Conservation (phyloP, 1,140 invertebrate genomes). For the Orius insidiosus region DNA sequence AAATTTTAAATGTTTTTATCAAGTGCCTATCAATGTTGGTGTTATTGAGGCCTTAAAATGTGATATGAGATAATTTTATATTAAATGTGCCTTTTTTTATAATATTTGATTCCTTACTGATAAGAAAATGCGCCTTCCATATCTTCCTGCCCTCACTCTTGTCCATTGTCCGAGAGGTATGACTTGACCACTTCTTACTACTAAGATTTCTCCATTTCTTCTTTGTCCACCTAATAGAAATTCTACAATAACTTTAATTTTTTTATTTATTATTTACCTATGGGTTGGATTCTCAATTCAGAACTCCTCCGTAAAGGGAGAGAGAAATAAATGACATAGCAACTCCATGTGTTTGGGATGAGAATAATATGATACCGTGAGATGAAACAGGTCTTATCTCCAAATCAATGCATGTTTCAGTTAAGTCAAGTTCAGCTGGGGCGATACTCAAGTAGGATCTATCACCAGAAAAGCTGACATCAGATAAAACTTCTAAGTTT, state of each 20-base stretch:
- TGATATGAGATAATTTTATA: neutral
- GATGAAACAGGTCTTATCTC: conserved; percentile 42
- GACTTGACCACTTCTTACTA: conserved; percentile 42
- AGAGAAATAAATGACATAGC: conserved; percentile 33
- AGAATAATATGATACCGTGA: conserved; percentile 39
- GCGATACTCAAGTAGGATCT: conserved; percentile 37
- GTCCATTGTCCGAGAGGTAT: conserved; percentile 45
- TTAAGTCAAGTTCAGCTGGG: conserved; percentile 25
- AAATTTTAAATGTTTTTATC: neutral
- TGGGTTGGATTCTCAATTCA: conserved; percentile 33
- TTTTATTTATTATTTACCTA: conserved; percentile 18
- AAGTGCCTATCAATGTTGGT: neutral
- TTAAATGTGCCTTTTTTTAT: neutral
- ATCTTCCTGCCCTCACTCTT: conserved; percentile 41
- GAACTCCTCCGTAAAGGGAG: conserved; percentile 41
- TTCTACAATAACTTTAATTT: neutral
- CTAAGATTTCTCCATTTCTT: conserved; percentile 25
- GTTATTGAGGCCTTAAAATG: neutral
- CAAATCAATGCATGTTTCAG: conserved; percentile 33
- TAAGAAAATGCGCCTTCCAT: conserved; percentile 44
- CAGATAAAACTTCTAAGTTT: conserved; percentile 34
- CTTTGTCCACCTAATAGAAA: conserved; percentile 18
- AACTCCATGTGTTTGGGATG: conserved; percentile 33
- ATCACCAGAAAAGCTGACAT: conserved; percentile 42
- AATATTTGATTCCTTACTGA: conserved; percentile 24